Percentiles rank a stretch among this genome's conserved stretches.
phyloP scores from a whole-genome alignment of 2,888 invertebrate genomes.

The Agrotis puta region DNA sequence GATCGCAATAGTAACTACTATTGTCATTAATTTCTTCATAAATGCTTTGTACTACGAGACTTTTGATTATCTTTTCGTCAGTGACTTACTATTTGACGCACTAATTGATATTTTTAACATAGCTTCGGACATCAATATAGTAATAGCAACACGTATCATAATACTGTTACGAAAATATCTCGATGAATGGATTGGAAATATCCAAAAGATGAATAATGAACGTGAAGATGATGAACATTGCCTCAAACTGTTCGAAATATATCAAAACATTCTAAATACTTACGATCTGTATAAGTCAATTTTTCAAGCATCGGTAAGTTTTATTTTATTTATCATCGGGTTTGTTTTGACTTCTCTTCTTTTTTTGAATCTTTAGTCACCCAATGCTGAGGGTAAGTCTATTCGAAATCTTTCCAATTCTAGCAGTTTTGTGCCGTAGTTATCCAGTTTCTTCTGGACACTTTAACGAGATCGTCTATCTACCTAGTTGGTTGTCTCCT shows the following conservation, averaged over 20 bases:
- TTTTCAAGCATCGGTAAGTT: constrained; percentile 9
- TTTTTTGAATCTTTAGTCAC: too few species aligned
- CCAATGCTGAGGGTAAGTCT: too few species aligned
- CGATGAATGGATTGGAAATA: constrained; percentile 3
- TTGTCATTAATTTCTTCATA: neutral
- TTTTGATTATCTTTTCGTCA: neutral
- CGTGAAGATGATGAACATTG: constrained; percentile 2
- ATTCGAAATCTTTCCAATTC: too few species aligned
- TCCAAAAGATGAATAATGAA: neutral
- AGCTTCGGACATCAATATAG: constrained; percentile 5
- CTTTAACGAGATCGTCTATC: too few species aligned
- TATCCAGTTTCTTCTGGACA: too few species aligned
- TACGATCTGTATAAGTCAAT: constrained; percentile 3
- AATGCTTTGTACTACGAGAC: neutral
- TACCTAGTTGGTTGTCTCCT: too few species aligned
- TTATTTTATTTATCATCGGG: too few species aligned
- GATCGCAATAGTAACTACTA: constrained; percentile 13
- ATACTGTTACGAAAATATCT: constrained; percentile 9
- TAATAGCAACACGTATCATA: constrained; percentile 8
- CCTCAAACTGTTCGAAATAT: neutral
- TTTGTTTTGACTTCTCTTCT: too few species aligned
- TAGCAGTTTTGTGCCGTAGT: too few species aligned
- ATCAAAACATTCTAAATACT: constrained; percentile 16
- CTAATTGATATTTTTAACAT: neutral
- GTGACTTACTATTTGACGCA: neutral